These are phyloP conservation scores for Tragelaphus buxtoni DNA, from an alignment of 2,113 vertebrate species.

Conservation along the genomic window DNA sequence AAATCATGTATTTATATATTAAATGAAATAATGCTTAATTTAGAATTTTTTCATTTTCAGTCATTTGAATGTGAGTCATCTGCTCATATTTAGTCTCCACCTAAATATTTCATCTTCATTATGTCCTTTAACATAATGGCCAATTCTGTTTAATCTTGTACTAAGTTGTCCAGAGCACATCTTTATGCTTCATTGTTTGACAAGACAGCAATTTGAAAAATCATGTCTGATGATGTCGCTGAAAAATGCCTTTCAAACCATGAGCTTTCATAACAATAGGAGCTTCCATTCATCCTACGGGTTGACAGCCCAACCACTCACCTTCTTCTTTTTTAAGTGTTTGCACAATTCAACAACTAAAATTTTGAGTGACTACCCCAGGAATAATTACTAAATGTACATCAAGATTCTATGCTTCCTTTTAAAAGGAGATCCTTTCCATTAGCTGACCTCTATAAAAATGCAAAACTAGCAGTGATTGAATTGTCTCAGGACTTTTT, in stretches of 20 bases:
- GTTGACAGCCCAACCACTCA: neutral
- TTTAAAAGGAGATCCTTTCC: neutral
- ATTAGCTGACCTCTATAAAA: neutral
- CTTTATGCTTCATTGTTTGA: neutral
- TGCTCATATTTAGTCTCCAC: neutral
- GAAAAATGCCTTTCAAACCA: neutral
- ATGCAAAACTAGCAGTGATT: neutral
- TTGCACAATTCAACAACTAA: neutral
- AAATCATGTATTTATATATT: neutral
- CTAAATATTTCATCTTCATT: neutral
- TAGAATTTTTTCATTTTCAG: neutral
- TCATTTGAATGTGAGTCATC: neutral
- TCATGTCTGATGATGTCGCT: neutral
- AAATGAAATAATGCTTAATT: constrained; percentile 20
- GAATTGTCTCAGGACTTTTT: neutral
- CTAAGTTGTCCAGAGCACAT: neutral
- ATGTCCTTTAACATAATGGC: neutral
- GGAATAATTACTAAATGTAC: neutral
- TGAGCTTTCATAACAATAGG: neutral
- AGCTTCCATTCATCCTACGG: neutral
- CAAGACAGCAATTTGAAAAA: neutral
- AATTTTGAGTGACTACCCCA: neutral
- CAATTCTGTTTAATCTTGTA: neutral
- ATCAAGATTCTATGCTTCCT: neutral
- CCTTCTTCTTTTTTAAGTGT: neutral